These are phyloP conservation scores for Subacronicta megacephala DNA, from an alignment of 2,888 invertebrate species.

Conservation along the genomic window DNA sequence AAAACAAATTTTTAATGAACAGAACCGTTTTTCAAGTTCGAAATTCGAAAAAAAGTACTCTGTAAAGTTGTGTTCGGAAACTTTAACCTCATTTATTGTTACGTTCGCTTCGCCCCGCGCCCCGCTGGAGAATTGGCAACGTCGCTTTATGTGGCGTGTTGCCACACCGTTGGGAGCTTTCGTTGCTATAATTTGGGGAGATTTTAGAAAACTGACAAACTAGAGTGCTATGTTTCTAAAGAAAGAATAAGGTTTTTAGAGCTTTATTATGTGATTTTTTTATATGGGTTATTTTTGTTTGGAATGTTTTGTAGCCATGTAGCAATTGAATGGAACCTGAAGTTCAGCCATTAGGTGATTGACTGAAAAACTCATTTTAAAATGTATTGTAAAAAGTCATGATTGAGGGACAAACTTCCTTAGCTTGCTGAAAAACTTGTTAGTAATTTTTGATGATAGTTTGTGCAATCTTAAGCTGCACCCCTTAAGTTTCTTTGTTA, in stretches of 20 bases:
- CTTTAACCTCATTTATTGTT: conserved; percentile 87
- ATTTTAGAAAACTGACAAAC: conserved; percentile 17
- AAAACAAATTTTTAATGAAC: conserved; percentile 40
- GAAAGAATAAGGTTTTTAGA: not conserved
- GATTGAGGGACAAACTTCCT: too few species aligned
- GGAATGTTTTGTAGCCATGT: too few species aligned
- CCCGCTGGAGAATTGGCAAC: conserved; percentile 79
- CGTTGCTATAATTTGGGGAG: conserved; percentile 60
- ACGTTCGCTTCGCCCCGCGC: conserved; percentile 69
- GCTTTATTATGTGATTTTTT: not conserved
- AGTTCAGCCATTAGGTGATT: too few species aligned
- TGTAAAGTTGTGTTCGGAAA: conserved; percentile 80
- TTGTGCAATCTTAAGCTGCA: too few species aligned
- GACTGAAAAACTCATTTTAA: too few species aligned
- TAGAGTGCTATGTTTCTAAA: not conserved
- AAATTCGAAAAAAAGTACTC: conserved; percentile 70
- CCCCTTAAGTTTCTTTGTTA: too few species aligned
- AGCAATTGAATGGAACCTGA: too few species aligned
- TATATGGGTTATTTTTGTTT: too few species aligned
- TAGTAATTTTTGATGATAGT: too few species aligned
- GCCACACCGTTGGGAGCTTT: conserved; percentile 72
- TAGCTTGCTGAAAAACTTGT: too few species aligned
- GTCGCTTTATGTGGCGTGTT: conserved; percentile 74
- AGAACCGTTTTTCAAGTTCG: conserved; percentile 48
- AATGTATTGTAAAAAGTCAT: too few species aligned